phyloP scores from a whole-genome alignment of 2,113 vertebrate genomes.

The Xenopus tropicalis region UCB_Xtro_10.0 CM004445.2:15265001-15265500 shows the following conservation, averaged over 20 bases:
- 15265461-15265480: background rate
- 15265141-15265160: slow-evolving; percentile 13
- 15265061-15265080: slow-evolving; percentile 29
- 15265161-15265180: slow-evolving; percentile 46
- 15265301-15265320: slow-evolving; percentile 89
- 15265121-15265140: slow-evolving; percentile 46
- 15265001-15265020: slow-evolving; percentile 41
- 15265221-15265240: slow-evolving; percentile 58
- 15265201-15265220: slow-evolving; percentile 49
- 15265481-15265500: background rate
- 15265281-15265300: slow-evolving; percentile 88
- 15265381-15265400: slow-evolving; percentile 96
- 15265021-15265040: slow-evolving; percentile 30
- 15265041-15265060: slow-evolving; percentile 19
- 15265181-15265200: slow-evolving; percentile 48
- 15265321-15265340: slow-evolving; percentile 74
- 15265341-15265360: slow-evolving; percentile 89
- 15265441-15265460: slow-evolving; percentile 77
- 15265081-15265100: slow-evolving; percentile 37
- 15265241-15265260: slow-evolving; percentile 94
- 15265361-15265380: slow-evolving; percentile 94
- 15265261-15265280: slow-evolving; percentile 96
- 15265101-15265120: slow-evolving; percentile 15
- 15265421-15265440: slow-evolving; percentile 82
- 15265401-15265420: slow-evolving; percentile 96